Evolutionary conservation across 2,797 vertebrate genomes (phyloP).

Genomic region (Botia almorhae): DNA sequence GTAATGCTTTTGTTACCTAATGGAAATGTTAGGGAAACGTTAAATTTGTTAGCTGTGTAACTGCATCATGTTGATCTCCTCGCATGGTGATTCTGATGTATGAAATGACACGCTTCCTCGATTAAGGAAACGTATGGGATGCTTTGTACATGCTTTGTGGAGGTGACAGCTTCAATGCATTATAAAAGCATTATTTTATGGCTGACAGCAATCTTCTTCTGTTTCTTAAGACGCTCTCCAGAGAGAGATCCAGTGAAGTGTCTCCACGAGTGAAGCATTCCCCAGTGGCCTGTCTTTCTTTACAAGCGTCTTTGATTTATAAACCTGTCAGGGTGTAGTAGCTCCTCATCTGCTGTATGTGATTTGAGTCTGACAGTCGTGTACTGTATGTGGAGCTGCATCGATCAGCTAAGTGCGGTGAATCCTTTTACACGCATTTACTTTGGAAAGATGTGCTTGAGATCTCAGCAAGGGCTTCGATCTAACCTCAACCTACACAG

Average conservation of each 20-base stretch:
- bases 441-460: slow-evolving; percentile 15
- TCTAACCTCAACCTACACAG: background rate
- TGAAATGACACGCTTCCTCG: slow-evolving; percentile 9
- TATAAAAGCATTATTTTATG: slow-evolving; percentile 25
- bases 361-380: slow-evolving; percentile 1
- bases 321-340: slow-evolving; percentile 40
- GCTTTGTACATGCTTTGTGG: background rate
- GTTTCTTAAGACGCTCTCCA: slow-evolving; percentile 21
- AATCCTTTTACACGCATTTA: slow-evolving; percentile 25
- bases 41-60: background rate
- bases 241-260: slow-evolving; percentile 15
- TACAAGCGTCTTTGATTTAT: slow-evolving; percentile 47
- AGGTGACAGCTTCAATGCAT: slow-evolving; percentile 10
- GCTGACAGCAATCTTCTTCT: slow-evolving; percentile 31
- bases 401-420: slow-evolving; percentile 30
- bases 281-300: slow-evolving; percentile 40
- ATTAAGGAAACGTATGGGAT: background rate
- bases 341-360: slow-evolving; percentile 26
- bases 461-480: slow-evolving; percentile 4
- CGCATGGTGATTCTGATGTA: background rate
- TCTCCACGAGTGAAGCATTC: slow-evolving; percentile 44
- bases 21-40: no score
- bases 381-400: slow-evolving; percentile 20
- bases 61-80: background rate
- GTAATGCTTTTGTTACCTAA: no score